Evolutionary conservation across 2,888 invertebrate genomes (phyloP), one percentile per base, ranked within the genome.

Genomic region (Acanthopleura granulata): DNA sequence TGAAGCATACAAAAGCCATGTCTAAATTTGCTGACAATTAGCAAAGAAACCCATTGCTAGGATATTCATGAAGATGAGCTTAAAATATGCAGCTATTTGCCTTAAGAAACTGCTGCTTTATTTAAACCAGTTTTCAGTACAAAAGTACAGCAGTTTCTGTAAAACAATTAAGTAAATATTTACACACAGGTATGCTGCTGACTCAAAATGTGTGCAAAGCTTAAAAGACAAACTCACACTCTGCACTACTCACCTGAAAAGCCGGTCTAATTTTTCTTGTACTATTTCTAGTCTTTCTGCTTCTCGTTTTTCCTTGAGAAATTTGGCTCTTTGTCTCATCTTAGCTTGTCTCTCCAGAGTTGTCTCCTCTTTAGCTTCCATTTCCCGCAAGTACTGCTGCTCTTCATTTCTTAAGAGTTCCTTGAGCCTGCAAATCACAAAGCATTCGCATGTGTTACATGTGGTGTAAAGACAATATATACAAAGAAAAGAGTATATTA

Each of bases 211-310:
- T 3, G 40, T 9, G 4, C 9, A 40, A 9, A 40, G 9, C 40
- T 40, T 6, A 9, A 9, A 40, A 40, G 9, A 40, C 40, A 40
- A 40, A 40, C 40, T 6, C 40, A n/a, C n/a, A 51, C 57, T 9
- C 22, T 57, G n/a, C 12, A 57, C 3, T 18, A 18, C 57, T 50
- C 77, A 90, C 90, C 90, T 87, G 82, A 89, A 91, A 76, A 88
- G 87, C 77, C 90, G 90, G 74, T 90, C 89, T 77, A 88, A 85
- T 84, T 90, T 91, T 69, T 89, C 86, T 74, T 89, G 87, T 6
- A 90, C 90, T 82, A 87, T 84, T 50, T 83, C 77, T 51, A 88
- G 80, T 73, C 90, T 80, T 75, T 90, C 90, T 40, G 80, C 72
- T 78, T 90, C 91, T 73, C 90, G 78, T 77, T 85, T 87, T 61